Percentiles rank a stretch among this genome's conserved stretches.
phyloP scores from a whole-genome alignment of 2,797 vertebrate species.

The Cirrhinus molitorella region DNA sequence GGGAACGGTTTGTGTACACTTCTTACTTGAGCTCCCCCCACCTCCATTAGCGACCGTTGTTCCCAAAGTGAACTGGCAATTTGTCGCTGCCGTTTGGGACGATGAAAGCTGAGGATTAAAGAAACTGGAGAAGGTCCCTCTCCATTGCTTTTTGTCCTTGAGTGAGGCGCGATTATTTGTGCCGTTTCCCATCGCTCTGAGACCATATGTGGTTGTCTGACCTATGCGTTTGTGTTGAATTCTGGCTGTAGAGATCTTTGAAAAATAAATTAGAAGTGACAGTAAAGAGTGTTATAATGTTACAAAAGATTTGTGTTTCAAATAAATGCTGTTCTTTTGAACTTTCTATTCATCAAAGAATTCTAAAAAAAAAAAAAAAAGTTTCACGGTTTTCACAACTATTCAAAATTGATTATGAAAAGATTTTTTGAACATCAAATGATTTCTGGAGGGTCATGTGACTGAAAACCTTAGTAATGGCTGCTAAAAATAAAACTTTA shows the following conservation, averaged over 20 bases:
- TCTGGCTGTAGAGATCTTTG: background rate
- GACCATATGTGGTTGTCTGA: conserved; percentile 24
- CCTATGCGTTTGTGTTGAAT: conserved; percentile 16
- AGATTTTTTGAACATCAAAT: too few species aligned
- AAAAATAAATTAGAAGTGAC: background rate
- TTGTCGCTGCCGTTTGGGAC: conserved; percentile 69
- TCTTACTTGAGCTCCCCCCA: conserved; percentile 46
- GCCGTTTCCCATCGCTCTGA: conserved; percentile 59
- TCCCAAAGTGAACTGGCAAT: conserved; percentile 61
- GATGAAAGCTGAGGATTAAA: conserved; percentile 60
- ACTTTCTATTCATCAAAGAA: background rate
- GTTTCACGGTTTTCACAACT: background rate
- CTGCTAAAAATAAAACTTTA: background rate
- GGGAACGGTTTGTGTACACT: conserved; percentile 35
- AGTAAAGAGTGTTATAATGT: background rate
- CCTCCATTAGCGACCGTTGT: conserved; percentile 69
- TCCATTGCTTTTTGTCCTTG: conserved; percentile 58
- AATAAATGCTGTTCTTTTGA: background rate
- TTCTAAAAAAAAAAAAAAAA: background rate
- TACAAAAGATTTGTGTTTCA: background rate
- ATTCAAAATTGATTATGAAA: background rate
- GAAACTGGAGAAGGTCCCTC: conserved; percentile 67
- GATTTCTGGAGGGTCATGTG: background rate
- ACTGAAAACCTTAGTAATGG: background rate
- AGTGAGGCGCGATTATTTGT: conserved; percentile 60